These are phyloP conservation scores for Toxotes lorentzi DNA, from an alignment of 2,797 vertebrate genomes.

Conservation along the genomic window DNA sequence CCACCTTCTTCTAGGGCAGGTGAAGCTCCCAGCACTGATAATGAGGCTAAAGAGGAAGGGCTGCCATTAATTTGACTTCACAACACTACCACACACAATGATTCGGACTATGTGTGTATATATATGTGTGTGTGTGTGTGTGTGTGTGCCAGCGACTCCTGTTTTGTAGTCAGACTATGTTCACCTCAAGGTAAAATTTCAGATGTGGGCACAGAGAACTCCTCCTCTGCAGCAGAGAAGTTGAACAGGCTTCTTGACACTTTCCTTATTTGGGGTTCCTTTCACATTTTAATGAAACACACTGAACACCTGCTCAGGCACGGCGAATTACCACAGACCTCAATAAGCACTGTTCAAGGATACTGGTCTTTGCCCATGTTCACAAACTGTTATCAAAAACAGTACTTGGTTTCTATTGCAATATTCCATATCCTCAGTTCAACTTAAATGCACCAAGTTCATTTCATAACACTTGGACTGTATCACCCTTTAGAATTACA, in stretches of 20 bases:
- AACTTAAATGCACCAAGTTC: no score
- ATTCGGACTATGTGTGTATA: neutral
- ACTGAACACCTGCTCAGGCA: neutral
- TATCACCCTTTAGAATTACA: neutral
- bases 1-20: constrained; percentile 64
- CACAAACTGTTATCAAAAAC: constrained; percentile 9
- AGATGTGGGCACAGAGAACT: constrained; percentile 2
- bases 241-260: neutral
- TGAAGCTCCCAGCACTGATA: constrained; percentile 77
- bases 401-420: neutral
- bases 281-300: constrained; percentile 27
- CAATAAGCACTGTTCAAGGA: constrained; percentile 4
- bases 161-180: constrained; percentile 33
- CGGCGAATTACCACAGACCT: constrained; percentile 10
- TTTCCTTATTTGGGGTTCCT: constrained; percentile 33
- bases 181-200: constrained; percentile 30
- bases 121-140: neutral
- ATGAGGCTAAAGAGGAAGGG: constrained; percentile 77
- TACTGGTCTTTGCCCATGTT: neutral
- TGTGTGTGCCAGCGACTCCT: neutral
- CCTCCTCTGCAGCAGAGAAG: constrained; percentile 8
- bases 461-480: neutral
- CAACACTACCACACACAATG: constrained; percentile 54
- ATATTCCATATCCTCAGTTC: neutral
- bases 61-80: constrained; percentile 73